A percentile compares a stretch with the other conserved stretches of the same genome.
These are phyloP conservation scores for Psettodes erumei DNA, from an alignment of 2,113 vertebrate species.

Conservation along the genomic window DNA sequence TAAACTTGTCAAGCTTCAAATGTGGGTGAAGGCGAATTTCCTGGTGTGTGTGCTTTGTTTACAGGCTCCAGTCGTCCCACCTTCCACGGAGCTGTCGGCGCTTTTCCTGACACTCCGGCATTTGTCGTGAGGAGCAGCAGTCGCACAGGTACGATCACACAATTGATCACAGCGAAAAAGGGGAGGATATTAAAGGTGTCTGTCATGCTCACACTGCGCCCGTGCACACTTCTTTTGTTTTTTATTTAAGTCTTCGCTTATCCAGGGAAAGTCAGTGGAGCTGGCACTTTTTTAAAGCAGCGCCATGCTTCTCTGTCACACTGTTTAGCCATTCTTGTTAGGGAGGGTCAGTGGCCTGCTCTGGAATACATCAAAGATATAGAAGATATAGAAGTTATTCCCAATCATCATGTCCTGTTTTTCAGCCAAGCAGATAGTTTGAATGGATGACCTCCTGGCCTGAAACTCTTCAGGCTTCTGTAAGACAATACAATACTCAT, in stretches of 20 bases:
- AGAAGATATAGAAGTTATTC: neutral
- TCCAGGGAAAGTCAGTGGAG: constrained; percentile 72
- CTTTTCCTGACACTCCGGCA: constrained; percentile 78
- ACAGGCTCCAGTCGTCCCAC: constrained; percentile 79
- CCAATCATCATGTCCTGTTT: neutral
- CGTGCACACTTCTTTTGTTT: constrained; percentile 70
- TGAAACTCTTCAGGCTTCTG: neutral
- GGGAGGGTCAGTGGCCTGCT: neutral
- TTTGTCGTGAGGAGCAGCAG: constrained; percentile 65
- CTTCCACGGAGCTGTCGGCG: constrained; percentile 78
- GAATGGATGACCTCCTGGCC: neutral
- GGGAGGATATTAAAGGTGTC: constrained; percentile 88
- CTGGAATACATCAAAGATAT: neutral
- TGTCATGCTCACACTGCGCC: constrained; percentile 84
- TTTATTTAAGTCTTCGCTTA: constrained; percentile 59
- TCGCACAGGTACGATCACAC: constrained; percentile 79
- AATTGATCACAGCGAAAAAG: constrained; percentile 78
- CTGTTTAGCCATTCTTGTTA: neutral
- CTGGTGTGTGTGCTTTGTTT: constrained; percentile 78
- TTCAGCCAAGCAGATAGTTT: neutral
- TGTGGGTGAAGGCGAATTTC: constrained; percentile 70
- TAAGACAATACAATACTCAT: neutral
- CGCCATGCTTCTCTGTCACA: constrained; percentile 8
- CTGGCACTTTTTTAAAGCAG: constrained; percentile 16
- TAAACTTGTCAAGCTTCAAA: constrained; percentile 74